Percentiles rank a stretch among this genome's conserved stretches.
Conservation (phyloP, 1,140 invertebrate species). For the Zaprionus ornatus region DNA sequence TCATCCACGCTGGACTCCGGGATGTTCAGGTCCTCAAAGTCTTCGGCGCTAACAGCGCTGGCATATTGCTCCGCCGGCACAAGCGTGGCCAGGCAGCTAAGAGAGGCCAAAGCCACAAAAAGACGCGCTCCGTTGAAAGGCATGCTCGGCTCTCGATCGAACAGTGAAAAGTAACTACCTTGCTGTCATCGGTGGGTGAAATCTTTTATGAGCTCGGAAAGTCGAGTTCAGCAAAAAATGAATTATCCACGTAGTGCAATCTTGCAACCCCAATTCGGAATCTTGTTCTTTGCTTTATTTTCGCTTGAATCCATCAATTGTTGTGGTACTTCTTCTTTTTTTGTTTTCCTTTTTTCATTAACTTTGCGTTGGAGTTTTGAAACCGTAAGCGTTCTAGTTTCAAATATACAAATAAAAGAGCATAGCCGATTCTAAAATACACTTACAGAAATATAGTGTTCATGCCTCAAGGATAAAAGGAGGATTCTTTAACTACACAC, state of each 20-base stretch:
- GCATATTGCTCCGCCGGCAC: neutral
- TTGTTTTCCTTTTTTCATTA: neutral
- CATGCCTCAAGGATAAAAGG: no score
- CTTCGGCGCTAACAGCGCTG: slow-evolving; percentile 16
- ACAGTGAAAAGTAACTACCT: slow-evolving; percentile 30
- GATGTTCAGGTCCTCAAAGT: slow-evolving; percentile 39
- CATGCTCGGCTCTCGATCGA: slow-evolving; percentile 45
- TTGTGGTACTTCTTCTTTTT: slow-evolving; percentile 4
- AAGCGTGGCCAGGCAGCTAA: slow-evolving; percentile 40
- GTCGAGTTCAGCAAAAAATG: slow-evolving; percentile 56
- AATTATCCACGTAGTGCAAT: slow-evolving; percentile 20
- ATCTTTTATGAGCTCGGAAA: slow-evolving; percentile 58
- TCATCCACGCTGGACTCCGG: slow-evolving; percentile 40
- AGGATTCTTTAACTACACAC: no score
- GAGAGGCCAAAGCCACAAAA: slow-evolving; percentile 32
- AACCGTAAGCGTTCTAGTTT: slow-evolving; percentile 27
- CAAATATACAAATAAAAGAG: neutral
- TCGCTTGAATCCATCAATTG: slow-evolving; percentile 19
- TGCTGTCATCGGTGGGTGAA: neutral
- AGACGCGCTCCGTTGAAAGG: slow-evolving; percentile 31
- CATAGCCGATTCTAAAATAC: neutral
- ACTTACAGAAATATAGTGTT: neutral
- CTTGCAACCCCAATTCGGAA: slow-evolving; percentile 34
- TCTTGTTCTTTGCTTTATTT: slow-evolving; percentile 11
- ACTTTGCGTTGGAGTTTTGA: slow-evolving; percentile 20